phyloP scores from a whole-genome alignment of 1,140 invertebrate species.

The Chrysomallon squamiferum region DNA sequence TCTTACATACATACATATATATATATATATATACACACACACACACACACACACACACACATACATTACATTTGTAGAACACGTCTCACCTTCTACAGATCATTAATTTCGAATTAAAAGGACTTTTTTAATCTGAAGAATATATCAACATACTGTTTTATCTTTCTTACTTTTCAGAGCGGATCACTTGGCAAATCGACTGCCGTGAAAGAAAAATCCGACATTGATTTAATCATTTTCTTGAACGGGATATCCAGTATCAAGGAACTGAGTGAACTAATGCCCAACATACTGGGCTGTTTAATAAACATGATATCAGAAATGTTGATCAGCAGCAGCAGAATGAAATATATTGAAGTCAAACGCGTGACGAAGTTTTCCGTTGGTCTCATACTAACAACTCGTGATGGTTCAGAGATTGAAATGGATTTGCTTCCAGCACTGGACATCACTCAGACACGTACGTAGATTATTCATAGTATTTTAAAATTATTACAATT shows the following conservation, averaged over 20 bases:
- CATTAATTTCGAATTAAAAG: too few relatives aligned
- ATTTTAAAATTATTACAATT: too few relatives aligned
- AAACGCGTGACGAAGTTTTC: not conserved
- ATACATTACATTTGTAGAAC: too few relatives aligned
- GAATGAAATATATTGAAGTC: too few relatives aligned
- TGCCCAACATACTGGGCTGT: not conserved
- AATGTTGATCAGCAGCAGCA: not conserved
- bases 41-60: too few relatives aligned
- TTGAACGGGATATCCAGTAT: not conserved
- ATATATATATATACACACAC: too few relatives aligned
- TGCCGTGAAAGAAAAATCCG: not conserved
- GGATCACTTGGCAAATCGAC: not conserved
- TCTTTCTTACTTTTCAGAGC: conserved; percentile 3
- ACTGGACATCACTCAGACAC: not conserved
- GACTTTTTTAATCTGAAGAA: too few relatives aligned
- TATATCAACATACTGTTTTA: too few relatives aligned
- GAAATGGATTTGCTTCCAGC: not conserved
- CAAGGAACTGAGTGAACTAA: not conserved
- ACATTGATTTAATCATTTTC: not conserved
- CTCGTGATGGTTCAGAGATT: not conserved
- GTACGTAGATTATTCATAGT: too few relatives aligned
- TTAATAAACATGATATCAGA: not conserved
- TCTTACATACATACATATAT: too few relatives aligned
- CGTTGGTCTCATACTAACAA: not conserved
- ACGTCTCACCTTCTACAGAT: too few relatives aligned